phyloP scores from a whole-genome alignment of 2,888 invertebrate genomes.

The Synanthedon tipuliformis region DNA sequence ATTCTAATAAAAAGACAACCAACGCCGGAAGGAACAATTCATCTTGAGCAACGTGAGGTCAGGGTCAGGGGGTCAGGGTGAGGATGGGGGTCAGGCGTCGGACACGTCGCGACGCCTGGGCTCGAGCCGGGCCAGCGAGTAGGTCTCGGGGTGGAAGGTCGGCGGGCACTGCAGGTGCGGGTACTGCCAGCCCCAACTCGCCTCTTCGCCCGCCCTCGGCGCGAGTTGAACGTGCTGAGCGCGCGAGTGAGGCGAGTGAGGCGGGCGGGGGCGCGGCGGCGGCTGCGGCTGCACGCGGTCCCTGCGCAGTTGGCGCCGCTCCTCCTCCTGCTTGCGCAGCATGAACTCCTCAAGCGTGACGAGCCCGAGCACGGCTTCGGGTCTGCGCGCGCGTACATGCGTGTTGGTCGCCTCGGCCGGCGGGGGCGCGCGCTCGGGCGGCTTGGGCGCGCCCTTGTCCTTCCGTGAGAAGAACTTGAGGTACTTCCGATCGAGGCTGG shows the following conservation, averaged over 20 bases:
- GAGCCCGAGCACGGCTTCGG: conserved; percentile 75
- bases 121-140: conserved; percentile 72
- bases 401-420: conserved; percentile 56
- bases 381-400: conserved; percentile 78
- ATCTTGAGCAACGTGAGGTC: neutral
- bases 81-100: neutral
- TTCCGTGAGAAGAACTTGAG: conserved; percentile 62
- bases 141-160: conserved; percentile 86
- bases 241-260: conserved; percentile 48
- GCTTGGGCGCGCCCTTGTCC: conserved; percentile 36
- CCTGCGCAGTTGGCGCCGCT: conserved; percentile 61
- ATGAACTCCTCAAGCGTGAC: conserved; percentile 84
- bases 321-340: conserved; percentile 81
- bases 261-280: conserved; percentile 41
- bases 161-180: conserved; percentile 88
- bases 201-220: conserved; percentile 4
- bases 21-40: too few species aligned
- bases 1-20: too few species aligned
- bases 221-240: too few species aligned
- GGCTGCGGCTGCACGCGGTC: conserved; percentile 54
- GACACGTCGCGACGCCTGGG: neutral
- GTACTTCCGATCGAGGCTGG: conserved; percentile 80
- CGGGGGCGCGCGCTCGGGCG: conserved; percentile 13
- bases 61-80: neutral
- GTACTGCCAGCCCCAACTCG: conserved; percentile 48